phyloP scores from a whole-genome alignment of 2,888 invertebrate genomes.

The Hypsopygia costalis region DNA sequence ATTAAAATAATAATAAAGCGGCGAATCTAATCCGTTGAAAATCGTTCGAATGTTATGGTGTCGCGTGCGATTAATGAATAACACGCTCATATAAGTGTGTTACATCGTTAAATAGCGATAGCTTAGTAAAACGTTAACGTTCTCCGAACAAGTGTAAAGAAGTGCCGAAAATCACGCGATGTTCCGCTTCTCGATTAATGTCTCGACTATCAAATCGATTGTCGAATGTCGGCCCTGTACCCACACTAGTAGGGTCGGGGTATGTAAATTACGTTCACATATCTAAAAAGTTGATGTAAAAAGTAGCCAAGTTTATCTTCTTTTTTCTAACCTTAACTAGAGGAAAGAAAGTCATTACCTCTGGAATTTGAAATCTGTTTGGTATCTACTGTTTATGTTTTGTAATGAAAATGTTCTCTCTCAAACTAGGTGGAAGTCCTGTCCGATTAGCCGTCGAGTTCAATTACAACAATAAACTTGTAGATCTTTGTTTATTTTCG shows the following conservation, averaged over 20 bases:
- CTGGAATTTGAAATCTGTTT: too few relatives aligned
- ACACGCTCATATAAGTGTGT: conserved; percentile 33
- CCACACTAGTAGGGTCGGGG: neutral
- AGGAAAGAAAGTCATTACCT: too few relatives aligned
- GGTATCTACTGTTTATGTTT: too few relatives aligned
- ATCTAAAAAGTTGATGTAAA: too few relatives aligned
- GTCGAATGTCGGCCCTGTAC: neutral
- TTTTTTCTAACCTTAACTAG: too few relatives aligned
- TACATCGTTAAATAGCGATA: conserved; percentile 39
- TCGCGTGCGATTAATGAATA: conserved; percentile 43
- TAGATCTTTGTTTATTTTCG: too few relatives aligned
- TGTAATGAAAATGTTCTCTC: too few relatives aligned
- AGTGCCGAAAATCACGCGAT: conserved; percentile 51
- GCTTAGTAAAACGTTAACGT: conserved; percentile 36
- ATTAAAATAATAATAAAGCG: conserved; percentile 18
- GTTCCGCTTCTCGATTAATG: conserved; percentile 24
- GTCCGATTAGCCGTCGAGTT: too few relatives aligned
- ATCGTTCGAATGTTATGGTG: conserved; percentile 31
- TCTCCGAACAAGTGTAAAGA: conserved; percentile 42
- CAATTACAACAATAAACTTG: too few relatives aligned
- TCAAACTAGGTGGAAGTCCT: too few relatives aligned
- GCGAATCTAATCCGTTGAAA: conserved; percentile 23
- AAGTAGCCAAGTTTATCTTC: too few relatives aligned
- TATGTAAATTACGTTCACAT: neutral
- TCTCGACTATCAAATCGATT: conserved; percentile 20